Conservation (phyloP, 2,888 invertebrate genomes). For the Aquatica leii region DNA sequence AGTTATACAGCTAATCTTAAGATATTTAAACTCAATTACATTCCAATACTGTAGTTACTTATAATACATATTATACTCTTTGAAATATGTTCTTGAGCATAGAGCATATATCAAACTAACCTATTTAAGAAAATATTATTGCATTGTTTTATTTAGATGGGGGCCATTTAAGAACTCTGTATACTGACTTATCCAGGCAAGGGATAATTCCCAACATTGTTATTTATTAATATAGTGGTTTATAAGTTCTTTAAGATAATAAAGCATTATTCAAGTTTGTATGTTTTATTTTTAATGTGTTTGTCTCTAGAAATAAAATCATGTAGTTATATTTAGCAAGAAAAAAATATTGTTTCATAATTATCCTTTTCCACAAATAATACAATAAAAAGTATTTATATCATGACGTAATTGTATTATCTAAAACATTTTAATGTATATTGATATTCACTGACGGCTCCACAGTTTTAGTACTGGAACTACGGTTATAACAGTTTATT, state of each 20-base stretch:
- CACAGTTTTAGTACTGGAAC: no score
- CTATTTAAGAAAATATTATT: constrained; percentile 19
- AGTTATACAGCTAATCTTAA: constrained; percentile 10
- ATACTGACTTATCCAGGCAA: constrained; percentile 28
- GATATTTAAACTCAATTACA: constrained; percentile 1
- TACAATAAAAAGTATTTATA: no score
- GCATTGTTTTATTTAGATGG: constrained; percentile 21
- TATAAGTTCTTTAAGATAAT: constrained; percentile 22
- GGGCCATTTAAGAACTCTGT: constrained; percentile 31
- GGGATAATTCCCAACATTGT: constrained; percentile 28
- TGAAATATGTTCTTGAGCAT: neutral
- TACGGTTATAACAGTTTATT: no score
- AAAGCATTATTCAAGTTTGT: constrained; percentile 21
- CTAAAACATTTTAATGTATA: no score
- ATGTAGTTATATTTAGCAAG: no score
- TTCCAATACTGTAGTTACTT: constrained; percentile 7
- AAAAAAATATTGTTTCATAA: no score
- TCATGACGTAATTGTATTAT: no score
- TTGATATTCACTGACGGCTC: no score
- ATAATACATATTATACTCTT: neutral
- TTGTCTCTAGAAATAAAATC: neutral
- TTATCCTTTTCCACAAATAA: no score
- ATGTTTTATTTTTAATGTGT: constrained; percentile 19
- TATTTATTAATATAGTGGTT: constrained; percentile 24
- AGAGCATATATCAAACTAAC: neutral